Percentiles rank a stretch among this genome's conserved stretches.
Evolutionary conservation across 2,113 vertebrate genomes (phyloP).

Genomic region (Arothron firmamentum): DNA sequence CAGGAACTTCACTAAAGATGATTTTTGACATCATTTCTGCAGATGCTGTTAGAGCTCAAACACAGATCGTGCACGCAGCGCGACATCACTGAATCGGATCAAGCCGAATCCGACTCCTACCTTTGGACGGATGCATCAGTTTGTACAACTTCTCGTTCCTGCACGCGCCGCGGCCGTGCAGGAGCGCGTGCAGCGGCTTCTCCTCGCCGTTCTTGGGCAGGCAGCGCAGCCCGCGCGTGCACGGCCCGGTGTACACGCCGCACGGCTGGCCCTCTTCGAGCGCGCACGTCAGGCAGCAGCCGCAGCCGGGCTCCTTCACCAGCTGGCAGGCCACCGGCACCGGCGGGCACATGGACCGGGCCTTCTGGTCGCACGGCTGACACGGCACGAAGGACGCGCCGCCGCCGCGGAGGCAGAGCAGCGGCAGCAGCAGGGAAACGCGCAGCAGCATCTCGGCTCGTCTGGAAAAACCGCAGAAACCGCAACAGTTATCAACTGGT

Average conservation of each 20-base stretch:
- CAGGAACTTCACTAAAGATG: no score
- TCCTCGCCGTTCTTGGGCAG: constrained; percentile 91
- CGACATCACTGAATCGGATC: no score
- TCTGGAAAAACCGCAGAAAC: constrained; percentile 1
- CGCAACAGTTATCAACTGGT: constrained; percentile 21
- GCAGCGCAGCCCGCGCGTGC: constrained; percentile 89
- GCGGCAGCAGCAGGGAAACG: constrained; percentile 73
- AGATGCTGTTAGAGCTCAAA: no score
- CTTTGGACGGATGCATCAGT: constrained; percentile 70
- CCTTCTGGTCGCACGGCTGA: constrained; percentile 91
- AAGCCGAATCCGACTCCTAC: constrained; percentile 64
- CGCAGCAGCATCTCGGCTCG: constrained; percentile 70
- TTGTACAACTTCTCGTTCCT: constrained; percentile 88
- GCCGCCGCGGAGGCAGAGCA: constrained; percentile 71
- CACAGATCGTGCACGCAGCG: no score
- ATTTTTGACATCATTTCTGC: no score
- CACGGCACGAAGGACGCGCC: constrained; percentile 86
- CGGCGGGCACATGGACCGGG: constrained; percentile 85
- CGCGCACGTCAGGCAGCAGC: constrained; percentile 96
- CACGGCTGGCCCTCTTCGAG: constrained; percentile 88
- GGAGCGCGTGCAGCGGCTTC: constrained; percentile 93
- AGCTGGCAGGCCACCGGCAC: constrained; percentile 86
- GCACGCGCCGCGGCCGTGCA: constrained; percentile 91
- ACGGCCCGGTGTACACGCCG: constrained; percentile 95
- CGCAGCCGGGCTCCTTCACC: constrained; percentile 96